Base-by-base conservation (phyloP, 2,797 vertebrate genomes). In the Halcyon chelicuti region DNA sequence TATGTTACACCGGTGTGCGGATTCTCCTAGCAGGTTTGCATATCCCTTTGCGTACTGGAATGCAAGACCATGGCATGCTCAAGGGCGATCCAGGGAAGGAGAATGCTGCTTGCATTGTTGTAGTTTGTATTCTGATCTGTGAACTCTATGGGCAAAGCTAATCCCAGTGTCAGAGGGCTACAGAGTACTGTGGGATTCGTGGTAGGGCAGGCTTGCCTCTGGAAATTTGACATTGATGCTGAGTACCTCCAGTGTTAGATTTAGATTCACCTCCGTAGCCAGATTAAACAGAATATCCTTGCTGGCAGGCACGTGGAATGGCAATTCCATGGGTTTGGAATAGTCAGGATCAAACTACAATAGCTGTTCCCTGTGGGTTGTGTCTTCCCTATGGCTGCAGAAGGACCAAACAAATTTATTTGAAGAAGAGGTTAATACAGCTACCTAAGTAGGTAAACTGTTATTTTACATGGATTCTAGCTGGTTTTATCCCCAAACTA, bases 291-390 rank as follows among this genome's bases (percentile, higher is more conserved):
- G 71, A 82, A 88, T 85, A 95, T 93, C 88, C 77, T 92, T 90
- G 74, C 86, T 94, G 77, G 83, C 63, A 91, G 90, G 74, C 80
- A 40, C 76, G 90, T 95, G 92, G 93, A 96, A 96, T 94, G 92
- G 83, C 88, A 94, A 85, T 96, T 97, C 93, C 83, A 92, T 91
- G 88, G 80, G 25, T 88, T 84, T 92, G 92, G 90, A 89, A 85
- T 35, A 82, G 66, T 63, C 70, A 67, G 71, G 63, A 61, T 79
- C 63, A 75, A 86, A 70, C 14, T 20, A 81, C 35, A 90, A 42
- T 84, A 67, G 61, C 60, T 67, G 3, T 73, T 89, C 46, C 46
- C 80, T 63, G 51, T 92, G 74, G 63, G 31, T 37, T 78, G 28
- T 76, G 46, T 78, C 44, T 78, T 95, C 39, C 51, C 60, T 79